These are phyloP conservation scores for Monopterus albus DNA, from an alignment of 2,113 vertebrate genomes.

Conservation along the genomic window DNA sequence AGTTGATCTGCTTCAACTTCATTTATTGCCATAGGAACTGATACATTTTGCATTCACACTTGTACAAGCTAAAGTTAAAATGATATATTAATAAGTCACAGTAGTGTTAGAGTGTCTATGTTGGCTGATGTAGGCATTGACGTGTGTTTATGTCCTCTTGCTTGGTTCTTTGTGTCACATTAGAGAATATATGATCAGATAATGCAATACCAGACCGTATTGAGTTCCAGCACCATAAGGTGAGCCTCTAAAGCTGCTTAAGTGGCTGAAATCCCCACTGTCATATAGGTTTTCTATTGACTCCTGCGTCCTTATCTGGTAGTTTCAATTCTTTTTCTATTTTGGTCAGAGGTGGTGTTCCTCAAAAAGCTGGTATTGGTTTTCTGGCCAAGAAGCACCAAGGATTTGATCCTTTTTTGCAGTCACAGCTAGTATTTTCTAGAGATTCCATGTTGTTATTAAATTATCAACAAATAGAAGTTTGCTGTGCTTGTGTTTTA, in stretches of 20 bases:
- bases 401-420: neutral
- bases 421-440: neutral
- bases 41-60: slow-evolving; percentile 3
- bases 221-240: neutral
- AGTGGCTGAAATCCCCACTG: neutral
- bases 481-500: slow-evolving; percentile 3
- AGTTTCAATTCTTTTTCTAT: too few relatives aligned
- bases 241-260: too few relatives aligned
- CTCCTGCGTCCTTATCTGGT: neutral
- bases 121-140: neutral
- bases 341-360: too few relatives aligned
- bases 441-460: neutral
- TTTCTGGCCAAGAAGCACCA: neutral
- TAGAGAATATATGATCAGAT: neutral
- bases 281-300: neutral
- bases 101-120: neutral
- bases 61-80: neutral
- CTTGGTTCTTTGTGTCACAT: too few relatives aligned
- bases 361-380: too few relatives aligned
- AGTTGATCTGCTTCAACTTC: slow-evolving; percentile 12
- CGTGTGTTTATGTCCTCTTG: neutral
- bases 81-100: neutral
- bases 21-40: slow-evolving; percentile 11
- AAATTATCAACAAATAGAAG: neutral
- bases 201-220: neutral